Conservation (phyloP, 2,113 vertebrate genomes). For the Nansenia antarctica region DNA sequence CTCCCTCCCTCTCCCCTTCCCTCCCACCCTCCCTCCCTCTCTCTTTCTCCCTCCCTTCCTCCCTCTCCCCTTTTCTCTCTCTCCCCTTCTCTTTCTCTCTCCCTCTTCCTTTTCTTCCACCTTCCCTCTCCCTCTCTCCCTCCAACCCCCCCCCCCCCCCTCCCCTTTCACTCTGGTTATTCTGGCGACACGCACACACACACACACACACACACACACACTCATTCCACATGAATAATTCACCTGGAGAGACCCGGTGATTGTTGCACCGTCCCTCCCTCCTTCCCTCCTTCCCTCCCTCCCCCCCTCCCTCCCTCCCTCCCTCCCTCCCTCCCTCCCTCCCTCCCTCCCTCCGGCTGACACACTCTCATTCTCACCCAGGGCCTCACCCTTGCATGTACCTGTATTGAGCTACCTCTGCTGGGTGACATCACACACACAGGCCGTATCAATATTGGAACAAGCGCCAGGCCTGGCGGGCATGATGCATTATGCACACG, state of each 20-base stretch:
- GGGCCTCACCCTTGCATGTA: too few species aligned
- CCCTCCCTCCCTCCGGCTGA: too few species aligned
- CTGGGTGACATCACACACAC: too few species aligned
- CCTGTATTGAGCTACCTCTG: too few species aligned
- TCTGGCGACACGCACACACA: not conserved
- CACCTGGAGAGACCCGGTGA: too few species aligned
- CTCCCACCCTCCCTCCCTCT: not conserved
- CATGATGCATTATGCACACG: too few species aligned
- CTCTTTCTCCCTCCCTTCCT: not conserved
- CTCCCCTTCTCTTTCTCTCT: not conserved
- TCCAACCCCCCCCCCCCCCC: not conserved
- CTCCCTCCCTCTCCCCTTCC: not conserved
- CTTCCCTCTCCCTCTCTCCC: not conserved
- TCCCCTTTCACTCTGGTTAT: not conserved
- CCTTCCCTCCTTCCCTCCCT: not conserved
- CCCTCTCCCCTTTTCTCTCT: too few species aligned
- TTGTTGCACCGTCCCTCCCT: too few species aligned
- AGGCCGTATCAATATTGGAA: too few species aligned
- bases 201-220: not conserved
- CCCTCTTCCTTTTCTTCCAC: not conserved
- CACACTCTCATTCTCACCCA: too few species aligned
- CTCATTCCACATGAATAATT: not conserved
- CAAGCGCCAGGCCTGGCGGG: too few species aligned
- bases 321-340: not conserved
- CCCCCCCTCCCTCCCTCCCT: not conserved